Evolutionary conservation across 2,888 invertebrate species (phyloP).

Genomic region (Sepiola atlantica): DNA sequence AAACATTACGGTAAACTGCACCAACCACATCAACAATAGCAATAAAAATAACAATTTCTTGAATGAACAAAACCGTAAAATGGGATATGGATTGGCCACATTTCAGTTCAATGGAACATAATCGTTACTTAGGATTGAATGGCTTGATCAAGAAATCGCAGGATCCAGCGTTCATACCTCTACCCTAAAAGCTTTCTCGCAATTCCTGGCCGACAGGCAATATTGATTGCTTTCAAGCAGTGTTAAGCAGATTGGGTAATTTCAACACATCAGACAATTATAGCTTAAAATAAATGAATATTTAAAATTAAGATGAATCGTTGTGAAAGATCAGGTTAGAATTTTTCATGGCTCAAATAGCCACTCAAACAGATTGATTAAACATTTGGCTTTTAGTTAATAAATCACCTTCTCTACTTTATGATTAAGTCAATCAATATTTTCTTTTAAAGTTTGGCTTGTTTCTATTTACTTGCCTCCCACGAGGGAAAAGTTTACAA

Average conservation of each 20-base stretch:
- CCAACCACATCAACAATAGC: not conserved
- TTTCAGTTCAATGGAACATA: not conserved
- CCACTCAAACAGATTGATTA: not conserved
- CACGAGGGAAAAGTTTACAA: too few species aligned
- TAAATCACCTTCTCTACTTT: too few species aligned
- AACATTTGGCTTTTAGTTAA: not conserved
- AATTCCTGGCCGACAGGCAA: not conserved
- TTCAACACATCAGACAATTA: slow-evolving; percentile 32
- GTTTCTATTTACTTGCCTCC: too few species aligned
- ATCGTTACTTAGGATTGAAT: slow-evolving; percentile 11
- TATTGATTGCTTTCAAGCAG: not conserved
- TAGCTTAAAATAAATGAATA: not conserved
- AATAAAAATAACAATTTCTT: not conserved
- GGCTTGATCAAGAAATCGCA: not conserved
- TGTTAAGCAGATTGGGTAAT: not conserved
- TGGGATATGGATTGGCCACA: not conserved
- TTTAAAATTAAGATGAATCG: not conserved
- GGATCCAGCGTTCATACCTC: not conserved
- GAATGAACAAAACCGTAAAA: not conserved
- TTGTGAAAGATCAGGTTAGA: not conserved
- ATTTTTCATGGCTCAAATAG: not conserved
- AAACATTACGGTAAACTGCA: not conserved
- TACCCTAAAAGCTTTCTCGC: not conserved
- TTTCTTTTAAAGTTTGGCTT: too few species aligned
- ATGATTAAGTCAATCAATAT: too few species aligned